Evolutionary conservation across 2,888 invertebrate species (phyloP).

Genomic region (Heteropelma amictum): DNA sequence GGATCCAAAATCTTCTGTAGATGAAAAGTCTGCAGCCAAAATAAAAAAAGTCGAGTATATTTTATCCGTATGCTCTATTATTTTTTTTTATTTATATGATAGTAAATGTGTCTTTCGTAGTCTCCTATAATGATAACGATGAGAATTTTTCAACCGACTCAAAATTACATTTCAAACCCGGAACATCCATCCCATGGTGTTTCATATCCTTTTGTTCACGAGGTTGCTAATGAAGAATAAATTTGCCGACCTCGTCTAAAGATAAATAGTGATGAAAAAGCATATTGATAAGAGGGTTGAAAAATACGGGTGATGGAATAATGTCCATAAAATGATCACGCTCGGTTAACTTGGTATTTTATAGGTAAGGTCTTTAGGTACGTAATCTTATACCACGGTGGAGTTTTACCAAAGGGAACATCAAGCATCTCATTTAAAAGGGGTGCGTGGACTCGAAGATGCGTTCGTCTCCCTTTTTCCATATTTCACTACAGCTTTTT

Average conservation of each 20-base stretch:
- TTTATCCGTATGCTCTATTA: no score
- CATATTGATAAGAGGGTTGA: neutral
- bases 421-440: slow-evolving; percentile 49
- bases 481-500: neutral
- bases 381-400: slow-evolving; percentile 23
- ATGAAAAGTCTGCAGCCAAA: no score
- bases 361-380: slow-evolving; percentile 18
- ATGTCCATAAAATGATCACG: slow-evolving; percentile 5
- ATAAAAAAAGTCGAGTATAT: no score
- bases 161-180: no score
- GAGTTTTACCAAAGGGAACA: slow-evolving; percentile 18
- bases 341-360: slow-evolving; percentile 12
- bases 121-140: no score
- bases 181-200: no score
- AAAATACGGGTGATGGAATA: slow-evolving; percentile 6
- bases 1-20: no score
- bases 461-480: neutral
- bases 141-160: no score
- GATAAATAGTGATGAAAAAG: neutral
- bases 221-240: neutral
- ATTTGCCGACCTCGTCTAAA: neutral
- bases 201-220: no score
- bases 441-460: slow-evolving; percentile 49
- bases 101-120: no score
- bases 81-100: no score